Evolutionary conservation across 2,113 vertebrate species (phyloP), one percentile per base, ranked within the genome.

Genomic region (Anser brachyrhynchus): DNA sequence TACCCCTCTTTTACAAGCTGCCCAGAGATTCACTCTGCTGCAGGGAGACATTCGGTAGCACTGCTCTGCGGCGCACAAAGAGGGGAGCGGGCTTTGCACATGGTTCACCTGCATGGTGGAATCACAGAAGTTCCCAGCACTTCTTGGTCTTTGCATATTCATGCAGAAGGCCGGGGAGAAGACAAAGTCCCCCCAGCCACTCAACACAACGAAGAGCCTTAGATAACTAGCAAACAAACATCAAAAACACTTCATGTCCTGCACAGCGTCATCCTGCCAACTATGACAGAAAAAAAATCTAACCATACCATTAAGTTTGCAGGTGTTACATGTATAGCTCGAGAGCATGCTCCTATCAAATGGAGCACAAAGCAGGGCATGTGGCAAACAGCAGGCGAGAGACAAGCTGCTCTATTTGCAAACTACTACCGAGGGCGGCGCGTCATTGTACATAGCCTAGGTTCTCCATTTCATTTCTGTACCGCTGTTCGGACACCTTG

Each of bases 401-500:
- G 95, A 95, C 84, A 94, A 96, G 97, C 93, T 95, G 97, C 96
- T 97, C 95, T 93, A 95, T 75, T 67, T 39, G 87, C 93, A 95
- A 65, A 85, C 25, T 67, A 92, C 67, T 26, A 15, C 83, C 93
- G 7, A 73, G 83, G 84, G 66, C 3, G 75, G 57, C 3, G 46
- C 72, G 20, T 97, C 97, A 96, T 96, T 99, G 99, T 96, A 99
- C 98, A 20, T 99, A 99, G 67, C 99, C 99, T 72, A 99, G 98
- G 93, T 98, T 99, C 97, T 99, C 99, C 99, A 99, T 99, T 98
- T 99, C 99, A 3, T 96, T 99, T 95, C 99, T 98, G 95, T 99
- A 99, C 54, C 99, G 98, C 90, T 99, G 98, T 92, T 99, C 99
- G 0, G 99, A 99, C 97, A 99, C 99, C 97, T 99, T 99, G 96